Evolutionary conservation across 2,888 invertebrate species (phyloP).

Genomic region (Drosophila mayaguana): DNA sequence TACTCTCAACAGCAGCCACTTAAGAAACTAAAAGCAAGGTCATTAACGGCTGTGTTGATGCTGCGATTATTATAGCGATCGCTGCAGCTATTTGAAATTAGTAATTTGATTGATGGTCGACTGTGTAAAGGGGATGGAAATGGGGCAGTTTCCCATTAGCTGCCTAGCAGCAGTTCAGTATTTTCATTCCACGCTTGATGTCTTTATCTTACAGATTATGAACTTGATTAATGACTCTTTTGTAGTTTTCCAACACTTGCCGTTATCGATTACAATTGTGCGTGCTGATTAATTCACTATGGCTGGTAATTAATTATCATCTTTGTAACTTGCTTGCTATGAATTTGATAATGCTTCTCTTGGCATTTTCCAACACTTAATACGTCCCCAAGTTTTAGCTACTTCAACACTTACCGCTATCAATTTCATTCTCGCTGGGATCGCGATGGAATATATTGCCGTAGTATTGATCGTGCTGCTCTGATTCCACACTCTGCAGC

Average conservation of each 20-base stretch:
- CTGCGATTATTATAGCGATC: slow-evolving; percentile 14
- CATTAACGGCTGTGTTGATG: slow-evolving; percentile 40
- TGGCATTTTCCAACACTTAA: neutral
- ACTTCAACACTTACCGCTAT: slow-evolving; percentile 78
- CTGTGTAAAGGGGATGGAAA: slow-evolving; percentile 14
- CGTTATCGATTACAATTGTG: slow-evolving; percentile 70
- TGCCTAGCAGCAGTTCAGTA: slow-evolving; percentile 1
- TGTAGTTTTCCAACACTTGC: slow-evolving; percentile 66
- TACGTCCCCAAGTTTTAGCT: no score
- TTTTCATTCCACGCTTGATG: slow-evolving; percentile 21
- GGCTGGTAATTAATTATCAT: no score
- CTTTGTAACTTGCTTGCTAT: no score
- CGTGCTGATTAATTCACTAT: slow-evolving; percentile 6
- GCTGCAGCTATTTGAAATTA: slow-evolving; percentile 11
- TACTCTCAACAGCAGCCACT: slow-evolving; percentile 4
- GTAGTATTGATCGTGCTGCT: slow-evolving; percentile 89
- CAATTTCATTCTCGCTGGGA: slow-evolving; percentile 84
- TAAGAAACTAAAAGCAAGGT: slow-evolving; percentile 31
- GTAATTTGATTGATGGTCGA: slow-evolving; percentile 43
- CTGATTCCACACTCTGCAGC: slow-evolving; percentile 90
- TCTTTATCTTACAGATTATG: slow-evolving; percentile 31
- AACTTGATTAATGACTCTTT: slow-evolving; percentile 38
- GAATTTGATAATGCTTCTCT: neutral
- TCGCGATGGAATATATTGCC: slow-evolving; percentile 85
- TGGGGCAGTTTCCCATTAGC: slow-evolving; percentile 6